phyloP scores from a whole-genome alignment of 2,888 invertebrate genomes.

The Ectemnius cavifrons region DNA sequence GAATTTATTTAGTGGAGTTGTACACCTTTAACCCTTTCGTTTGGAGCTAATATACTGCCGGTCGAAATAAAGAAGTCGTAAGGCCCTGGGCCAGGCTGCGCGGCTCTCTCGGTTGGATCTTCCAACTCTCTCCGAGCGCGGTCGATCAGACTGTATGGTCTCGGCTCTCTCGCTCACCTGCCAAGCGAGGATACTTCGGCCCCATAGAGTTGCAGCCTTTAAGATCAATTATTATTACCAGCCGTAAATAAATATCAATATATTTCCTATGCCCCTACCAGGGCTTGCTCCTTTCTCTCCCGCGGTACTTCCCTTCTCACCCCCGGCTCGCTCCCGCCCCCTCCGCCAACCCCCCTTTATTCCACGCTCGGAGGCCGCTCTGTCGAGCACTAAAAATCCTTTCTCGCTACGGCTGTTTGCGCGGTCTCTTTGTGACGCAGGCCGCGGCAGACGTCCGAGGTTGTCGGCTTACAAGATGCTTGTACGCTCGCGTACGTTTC shows the following conservation, averaged over 20 bases:
- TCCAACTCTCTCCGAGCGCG: constrained; percentile 8
- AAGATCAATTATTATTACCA: constrained; percentile 71
- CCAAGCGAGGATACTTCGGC: constrained; percentile 20
- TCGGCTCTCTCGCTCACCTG: constrained; percentile 10
- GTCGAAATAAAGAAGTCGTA: constrained; percentile 68
- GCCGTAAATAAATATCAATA: constrained; percentile 72
- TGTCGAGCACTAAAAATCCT: constrained; percentile 59
- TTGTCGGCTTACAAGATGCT: constrained; percentile 64
- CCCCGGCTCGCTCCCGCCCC: constrained; percentile 14
- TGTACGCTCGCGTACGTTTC: constrained; percentile 60
- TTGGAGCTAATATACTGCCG: constrained; percentile 69
- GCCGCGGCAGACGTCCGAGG: constrained; percentile 61
- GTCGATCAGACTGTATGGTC: constrained; percentile 22
- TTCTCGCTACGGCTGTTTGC: constrained; percentile 59
- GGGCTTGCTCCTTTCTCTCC: constrained; percentile 21
- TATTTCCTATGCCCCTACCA: constrained; percentile 54
- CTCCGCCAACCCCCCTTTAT: constrained; percentile 9
- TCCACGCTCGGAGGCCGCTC: constrained; percentile 2
- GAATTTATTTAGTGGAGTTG: constrained; percentile 62
- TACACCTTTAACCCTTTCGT: constrained; percentile 67
- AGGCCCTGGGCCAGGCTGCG: constrained; percentile 57
- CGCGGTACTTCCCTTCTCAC: constrained; percentile 7
- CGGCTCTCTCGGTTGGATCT: constrained; percentile 21
- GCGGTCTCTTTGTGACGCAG: constrained; percentile 67
- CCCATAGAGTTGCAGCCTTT: constrained; percentile 58